Evolutionary conservation across 1,140 invertebrate genomes (phyloP).

Genomic region (Drosophila setifemur): DNA sequence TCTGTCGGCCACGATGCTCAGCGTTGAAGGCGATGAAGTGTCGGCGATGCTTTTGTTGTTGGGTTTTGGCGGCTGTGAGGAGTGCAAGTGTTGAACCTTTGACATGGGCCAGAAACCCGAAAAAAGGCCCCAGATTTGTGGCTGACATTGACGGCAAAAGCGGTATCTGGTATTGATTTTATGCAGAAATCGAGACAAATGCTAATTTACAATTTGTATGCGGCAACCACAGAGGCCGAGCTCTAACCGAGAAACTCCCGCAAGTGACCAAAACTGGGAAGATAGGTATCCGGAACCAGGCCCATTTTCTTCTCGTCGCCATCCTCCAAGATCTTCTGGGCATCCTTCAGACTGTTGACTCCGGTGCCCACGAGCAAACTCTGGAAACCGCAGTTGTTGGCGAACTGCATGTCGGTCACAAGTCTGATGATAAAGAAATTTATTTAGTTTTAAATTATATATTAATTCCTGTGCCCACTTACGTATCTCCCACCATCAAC

Average conservation of each 20-base stretch:
- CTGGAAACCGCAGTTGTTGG: slow-evolving; percentile 56
- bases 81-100: slow-evolving; percentile 59
- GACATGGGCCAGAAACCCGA: slow-evolving; percentile 36
- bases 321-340: slow-evolving; percentile 10
- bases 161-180: slow-evolving; percentile 56
- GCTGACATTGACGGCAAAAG: slow-evolving; percentile 17
- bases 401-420: slow-evolving; percentile 47
- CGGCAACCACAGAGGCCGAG: not conserved
- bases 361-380: slow-evolving; percentile 56
- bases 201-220: slow-evolving; percentile 64
- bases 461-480: not conserved
- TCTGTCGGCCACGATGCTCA: slow-evolving; percentile 15
- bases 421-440: slow-evolving; percentile 18
- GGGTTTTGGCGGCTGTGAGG: slow-evolving; percentile 3
- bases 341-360: slow-evolving; percentile 33
- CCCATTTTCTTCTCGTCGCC: slow-evolving; percentile 18
- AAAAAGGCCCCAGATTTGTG: slow-evolving; percentile 29
- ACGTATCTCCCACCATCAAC: slow-evolving; percentile 67
- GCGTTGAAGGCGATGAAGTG: slow-evolving; percentile 45
- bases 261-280: slow-evolving; percentile 38
- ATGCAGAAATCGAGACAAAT: slow-evolving; percentile 17
- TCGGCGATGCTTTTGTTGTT: not conserved
- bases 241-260: slow-evolving; percentile 43
- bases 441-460: not conserved
- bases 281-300: slow-evolving; percentile 48